Base-by-base conservation (phyloP, 1,140 invertebrate genomes). In the Pantala flavescens region DNA sequence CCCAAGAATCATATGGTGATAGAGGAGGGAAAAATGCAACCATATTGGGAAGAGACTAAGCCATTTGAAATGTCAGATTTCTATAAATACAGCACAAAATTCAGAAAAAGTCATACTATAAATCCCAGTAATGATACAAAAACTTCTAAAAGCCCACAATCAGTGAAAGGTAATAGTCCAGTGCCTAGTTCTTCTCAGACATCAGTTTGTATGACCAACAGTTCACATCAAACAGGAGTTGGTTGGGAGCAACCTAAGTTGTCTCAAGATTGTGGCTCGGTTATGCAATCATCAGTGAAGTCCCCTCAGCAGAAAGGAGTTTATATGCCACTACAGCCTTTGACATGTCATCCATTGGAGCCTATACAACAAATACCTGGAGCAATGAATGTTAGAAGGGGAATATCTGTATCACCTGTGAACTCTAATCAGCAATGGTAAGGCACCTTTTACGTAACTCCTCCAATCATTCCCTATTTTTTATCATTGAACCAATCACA, bases 11-110 rank as follows among this genome's bases (percentile, higher is more conserved):
- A 92, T 79, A 94, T 91, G 0, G 86, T 96, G 0, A 92, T 96
- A 21, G 90, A 94, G 79, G 89, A 91, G 43, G 93, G 93, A 24
- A 93, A 93, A 76, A 95, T 92, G 83, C 93, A 95, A 79, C 94
- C 94, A 0, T 97, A 96, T 80, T 89, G 93, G 78, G 95, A 98
- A 85, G 92, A 95, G 43, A 93, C 93, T 0, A 98, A 98, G 82
- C 95, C 95, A 16, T 98, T 96, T 83, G 95, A 97, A 85, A 96
- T 97, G 91, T 91, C 94, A 0, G 96, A 98, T 82, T 97, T 97
- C 84, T 98, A 97, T 83, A 97, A 98, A 83, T 98, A 98, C 81
- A 97, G 95, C 72, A 95, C 94, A 28, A 96, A 96, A 80, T 95
- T 91, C 82, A 87, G 93, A 23, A 91, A 92, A 36, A 80, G 85